Evolutionary conservation across 2,888 invertebrate genomes (phyloP), one percentile per base, ranked within the genome.

Genomic region (Hyposoter dolosus): DNA sequence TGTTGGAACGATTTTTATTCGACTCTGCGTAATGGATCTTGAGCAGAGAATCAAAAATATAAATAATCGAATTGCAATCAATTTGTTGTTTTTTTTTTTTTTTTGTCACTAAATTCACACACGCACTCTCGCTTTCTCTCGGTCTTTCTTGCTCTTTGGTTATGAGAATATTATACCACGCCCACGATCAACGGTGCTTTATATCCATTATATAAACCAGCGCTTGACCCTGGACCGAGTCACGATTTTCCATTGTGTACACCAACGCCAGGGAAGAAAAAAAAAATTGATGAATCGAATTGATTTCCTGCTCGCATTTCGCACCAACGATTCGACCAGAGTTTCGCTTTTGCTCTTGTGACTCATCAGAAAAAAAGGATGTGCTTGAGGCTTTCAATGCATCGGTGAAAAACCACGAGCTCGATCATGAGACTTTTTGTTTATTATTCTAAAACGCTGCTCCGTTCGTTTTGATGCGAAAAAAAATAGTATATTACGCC

Each of bases 181-280:
- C 85, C 82, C 76, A 83, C 83, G 83, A 77, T 50, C 66, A 65
- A 78, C 82, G 43, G 50, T 66, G 56, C 63, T 76, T 76, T 65
- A 71, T 63, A 60, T 45, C 76, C 75, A 56, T 83, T 80, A 72
- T 80, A 80, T 72, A 80, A 80, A 80, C 72, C 65, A 77, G 32
- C 43, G 56, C 68, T 83, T 72, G 85, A 83, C 80, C 83, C 66
- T 85, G 83, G 76, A 60, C 72, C 40, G 45, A 85, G 82, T 80
- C 85, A 85, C 80, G 83, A 63, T 66, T 82, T 80, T 83, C 76
- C 82, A 85, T 80, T 83, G 50, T 83, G 15, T 80, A 50, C 47
- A 50, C 19, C 17, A 32, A 28, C 4, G 17, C 1, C 19, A 6
- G 35, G 1, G n/a, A 43, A 15, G 1, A 12, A 28, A 69, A 15